Percentiles rank a stretch among this genome's conserved stretches.
phyloP scores from a whole-genome alignment of 2,113 vertebrate species.

The Chaetura pelagica region DNA sequence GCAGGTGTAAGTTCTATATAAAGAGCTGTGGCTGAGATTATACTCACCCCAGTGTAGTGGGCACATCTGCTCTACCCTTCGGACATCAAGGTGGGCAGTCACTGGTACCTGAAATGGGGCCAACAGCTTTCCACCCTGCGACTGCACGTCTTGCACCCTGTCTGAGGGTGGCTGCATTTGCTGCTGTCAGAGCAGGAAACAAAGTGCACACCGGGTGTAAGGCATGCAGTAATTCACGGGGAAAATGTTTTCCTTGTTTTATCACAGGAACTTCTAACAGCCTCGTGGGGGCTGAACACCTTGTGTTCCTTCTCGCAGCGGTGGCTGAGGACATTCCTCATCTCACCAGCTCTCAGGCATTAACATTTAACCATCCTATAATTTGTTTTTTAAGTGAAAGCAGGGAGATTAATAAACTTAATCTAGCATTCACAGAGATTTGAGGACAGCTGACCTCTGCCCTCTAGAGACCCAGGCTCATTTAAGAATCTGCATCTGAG shows the following conservation, averaged over 20 bases:
- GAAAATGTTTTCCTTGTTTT: not conserved
- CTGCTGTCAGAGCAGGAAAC: not conserved
- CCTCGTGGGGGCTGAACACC: not conserved
- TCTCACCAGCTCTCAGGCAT: not conserved
- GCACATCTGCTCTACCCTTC: fast-evolving
- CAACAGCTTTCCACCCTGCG: not conserved
- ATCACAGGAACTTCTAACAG: not conserved
- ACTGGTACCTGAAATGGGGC: fast-evolving
- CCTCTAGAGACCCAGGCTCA: conserved; percentile 50
- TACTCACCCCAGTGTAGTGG: fast-evolving
- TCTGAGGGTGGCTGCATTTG: not conserved
- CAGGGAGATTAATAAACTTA: conserved; percentile 60
- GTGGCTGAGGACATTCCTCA: not conserved
- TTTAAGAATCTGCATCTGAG: conserved; percentile 21
- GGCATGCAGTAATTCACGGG: not conserved
- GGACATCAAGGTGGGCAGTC: not conserved
- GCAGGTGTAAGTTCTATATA: not conserved
- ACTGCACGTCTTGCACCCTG: fast-evolving
- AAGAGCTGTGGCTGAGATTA: not conserved
- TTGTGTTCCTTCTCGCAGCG: not conserved
- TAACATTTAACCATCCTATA: conserved; percentile 22
- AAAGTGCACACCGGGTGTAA: not conserved
- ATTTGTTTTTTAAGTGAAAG: conserved; percentile 67
- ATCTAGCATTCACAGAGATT: conserved; percentile 38
- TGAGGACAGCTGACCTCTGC: conserved; percentile 62